Conservation (phyloP, 2,888 invertebrate species). For the Melitaea athalia region DNA sequence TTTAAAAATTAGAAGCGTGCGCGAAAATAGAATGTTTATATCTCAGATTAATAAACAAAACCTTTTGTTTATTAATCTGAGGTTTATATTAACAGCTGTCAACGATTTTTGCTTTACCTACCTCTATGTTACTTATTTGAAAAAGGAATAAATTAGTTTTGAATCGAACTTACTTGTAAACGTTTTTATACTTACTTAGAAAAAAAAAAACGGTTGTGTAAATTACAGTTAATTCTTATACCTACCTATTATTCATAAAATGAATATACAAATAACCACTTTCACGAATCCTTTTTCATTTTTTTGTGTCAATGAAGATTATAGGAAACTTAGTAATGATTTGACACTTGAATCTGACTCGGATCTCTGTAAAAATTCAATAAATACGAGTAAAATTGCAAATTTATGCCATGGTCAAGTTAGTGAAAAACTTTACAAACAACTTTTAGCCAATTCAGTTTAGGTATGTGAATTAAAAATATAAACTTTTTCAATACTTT, state of each 20-base stretch:
- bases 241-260: conserved; percentile 26
- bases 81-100: no score
- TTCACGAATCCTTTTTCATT: conserved; percentile 61
- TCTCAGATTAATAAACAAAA: no score
- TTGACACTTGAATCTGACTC: conserved; percentile 33
- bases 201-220: no score
- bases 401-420: conserved; percentile 57
- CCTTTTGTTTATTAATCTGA: no score
- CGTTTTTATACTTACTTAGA: no score
- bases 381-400: conserved; percentile 28
- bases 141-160: no score
- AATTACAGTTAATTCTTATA: neutral
- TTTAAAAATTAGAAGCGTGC: no score
- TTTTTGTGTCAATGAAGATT: conserved; percentile 49
- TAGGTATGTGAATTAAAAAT: neutral
- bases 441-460: neutral
- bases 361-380: conserved; percentile 15
- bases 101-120: no score
- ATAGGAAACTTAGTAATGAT: conserved; percentile 25
- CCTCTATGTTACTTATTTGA: no score
- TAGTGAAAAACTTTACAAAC: conserved; percentile 29
- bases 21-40: no score
- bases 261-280: conserved; percentile 52
- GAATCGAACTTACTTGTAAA: no score
- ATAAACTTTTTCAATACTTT: conserved; percentile 17